A percentile compares a stretch with the other conserved stretches of the same genome.
These are phyloP conservation scores for Tetramorium bicarinatum DNA, from an alignment of 2,888 invertebrate genomes.

Conservation along the genomic window DNA sequence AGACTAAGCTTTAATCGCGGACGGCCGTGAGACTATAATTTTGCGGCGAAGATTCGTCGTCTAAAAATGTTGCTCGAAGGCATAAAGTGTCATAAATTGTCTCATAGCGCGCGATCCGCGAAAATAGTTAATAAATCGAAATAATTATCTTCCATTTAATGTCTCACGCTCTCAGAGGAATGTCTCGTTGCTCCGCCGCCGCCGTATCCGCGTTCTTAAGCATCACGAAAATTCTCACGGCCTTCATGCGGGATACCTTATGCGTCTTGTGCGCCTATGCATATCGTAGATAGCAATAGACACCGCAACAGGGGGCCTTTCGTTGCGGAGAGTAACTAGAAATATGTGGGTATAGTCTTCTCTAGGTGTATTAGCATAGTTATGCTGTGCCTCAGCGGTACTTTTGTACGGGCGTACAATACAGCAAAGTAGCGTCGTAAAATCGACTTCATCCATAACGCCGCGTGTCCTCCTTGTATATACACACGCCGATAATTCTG, in stretches of 20 bases:
- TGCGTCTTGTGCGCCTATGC: constrained; percentile 29
- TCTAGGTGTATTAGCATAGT: constrained; percentile 51
- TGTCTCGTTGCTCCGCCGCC: constrained; percentile 42
- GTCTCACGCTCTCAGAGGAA: constrained; percentile 32
- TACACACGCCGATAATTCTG: constrained; percentile 1
- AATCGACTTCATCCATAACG: constrained; percentile 50
- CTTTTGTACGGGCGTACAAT: constrained; percentile 34
- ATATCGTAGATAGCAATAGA: constrained; percentile 56
- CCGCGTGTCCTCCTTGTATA: constrained; percentile 9
- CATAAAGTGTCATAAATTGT: constrained; percentile 53
- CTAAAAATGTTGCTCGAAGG: not conserved
- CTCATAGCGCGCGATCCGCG: constrained; percentile 29
- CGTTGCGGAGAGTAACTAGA: constrained; percentile 54
- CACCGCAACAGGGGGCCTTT: constrained; percentile 62
- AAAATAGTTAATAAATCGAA: constrained; percentile 54
- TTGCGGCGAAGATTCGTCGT: constrained; percentile 11
- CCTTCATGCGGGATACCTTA: constrained; percentile 45
- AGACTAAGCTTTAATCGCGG: constrained; percentile 37
- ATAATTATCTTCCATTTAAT: constrained; percentile 55
- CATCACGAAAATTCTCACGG: constrained; percentile 63
- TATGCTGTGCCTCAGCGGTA: constrained; percentile 39
- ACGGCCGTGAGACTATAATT: constrained; percentile 45
- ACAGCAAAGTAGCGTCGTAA: constrained; percentile 48
- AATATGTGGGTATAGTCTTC: constrained; percentile 45
- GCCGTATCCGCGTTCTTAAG: constrained; percentile 53